phyloP scores from a whole-genome alignment of 64 coral and sea anemone genomes.

The Cladopsammia gracilis region DNA sequence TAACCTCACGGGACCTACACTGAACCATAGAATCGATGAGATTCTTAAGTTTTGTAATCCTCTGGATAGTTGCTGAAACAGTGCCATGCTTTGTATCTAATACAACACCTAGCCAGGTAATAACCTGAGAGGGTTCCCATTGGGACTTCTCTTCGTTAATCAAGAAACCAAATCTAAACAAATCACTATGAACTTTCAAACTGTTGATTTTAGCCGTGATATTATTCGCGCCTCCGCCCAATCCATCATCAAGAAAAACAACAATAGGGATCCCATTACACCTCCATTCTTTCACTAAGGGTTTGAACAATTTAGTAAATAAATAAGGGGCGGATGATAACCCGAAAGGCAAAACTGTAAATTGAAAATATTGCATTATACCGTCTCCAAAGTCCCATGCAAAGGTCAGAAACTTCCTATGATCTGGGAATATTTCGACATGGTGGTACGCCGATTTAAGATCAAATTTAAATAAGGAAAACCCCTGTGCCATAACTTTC shows the following conservation, averaged over 20 bases:
- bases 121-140: constrained; percentile 11
- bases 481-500: not conserved
- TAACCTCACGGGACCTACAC: not conserved
- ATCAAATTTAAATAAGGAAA: not conserved
- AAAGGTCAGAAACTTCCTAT: constrained; percentile 38
- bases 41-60: not conserved
- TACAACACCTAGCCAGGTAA: constrained; percentile 13
- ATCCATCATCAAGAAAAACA: constrained; percentile 61
- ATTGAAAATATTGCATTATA: constrained; percentile 37
- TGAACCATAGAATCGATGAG: not conserved
- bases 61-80: not conserved
- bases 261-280: constrained; percentile 28
- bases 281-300: constrained; percentile 39
- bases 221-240: constrained; percentile 20
- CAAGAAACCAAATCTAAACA: constrained; percentile 65
- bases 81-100: not conserved
- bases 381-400: constrained; percentile 31
- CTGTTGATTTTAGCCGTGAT: constrained; percentile 27
- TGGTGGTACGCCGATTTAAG: constrained; percentile 43
- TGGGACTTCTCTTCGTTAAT: constrained; percentile 49
- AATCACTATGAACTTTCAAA: constrained; percentile 46
- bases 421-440: not conserved
- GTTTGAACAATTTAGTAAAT: constrained; percentile 57
- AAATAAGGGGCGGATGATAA: constrained; percentile 54
- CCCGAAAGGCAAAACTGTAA: constrained; percentile 16